Base-by-base conservation (phyloP, 1,140 invertebrate species). In the Oryzaephilus surinamensis region DNA sequence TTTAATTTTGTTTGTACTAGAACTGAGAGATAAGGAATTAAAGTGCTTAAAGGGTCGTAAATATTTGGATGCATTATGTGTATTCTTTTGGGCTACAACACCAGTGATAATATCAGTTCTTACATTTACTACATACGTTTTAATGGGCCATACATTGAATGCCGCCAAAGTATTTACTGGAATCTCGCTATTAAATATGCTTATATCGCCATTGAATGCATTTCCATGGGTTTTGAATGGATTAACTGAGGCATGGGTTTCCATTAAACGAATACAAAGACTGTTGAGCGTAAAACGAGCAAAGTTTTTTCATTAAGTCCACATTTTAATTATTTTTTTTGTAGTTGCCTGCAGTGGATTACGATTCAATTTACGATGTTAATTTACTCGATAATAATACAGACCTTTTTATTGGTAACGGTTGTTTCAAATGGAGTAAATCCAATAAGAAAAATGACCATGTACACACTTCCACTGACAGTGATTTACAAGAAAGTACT, bases 221-320 rank as follows among this genome's bases (percentile, higher is more conserved):
- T 95, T 98, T 64, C 96, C 96, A 2, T 99, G 95, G 95, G 94
- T 98, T 3, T 63, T 99, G 1, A 98, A 97, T 69, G 95, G 94
- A 0, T 64, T 98, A 1, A 84, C 94, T 11, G 93, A 97, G 67
- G 86, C 92, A 0, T 93, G 81, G 81, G 83, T 93, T 0, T 93
- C 88, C 0, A 56, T 92, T 3, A 84, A 83, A 59, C 70, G 90
- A 52, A 76, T 95, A 38, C 79, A 89, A 54, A 73, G 73, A 52
- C 65, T 92, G 4, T 53, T 88, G 26, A 64, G 80, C 59, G 79
- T 84, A 64, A n/a, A n/a, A n/a, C n/a, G n/a, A n/a, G n/a, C n/a
- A n/a, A n/a, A n/a, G n/a, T n/a, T n/a, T n/a, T n/a, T n/a, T n/a
- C n/a, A n/a, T n/a, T n/a, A n/a, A n/a, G n/a, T n/a, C n/a, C n/a